These are phyloP conservation scores for Astreopora myriophthalma DNA, from an alignment of 64 coral and sea anemone genomes.

Conservation along the genomic window DNA sequence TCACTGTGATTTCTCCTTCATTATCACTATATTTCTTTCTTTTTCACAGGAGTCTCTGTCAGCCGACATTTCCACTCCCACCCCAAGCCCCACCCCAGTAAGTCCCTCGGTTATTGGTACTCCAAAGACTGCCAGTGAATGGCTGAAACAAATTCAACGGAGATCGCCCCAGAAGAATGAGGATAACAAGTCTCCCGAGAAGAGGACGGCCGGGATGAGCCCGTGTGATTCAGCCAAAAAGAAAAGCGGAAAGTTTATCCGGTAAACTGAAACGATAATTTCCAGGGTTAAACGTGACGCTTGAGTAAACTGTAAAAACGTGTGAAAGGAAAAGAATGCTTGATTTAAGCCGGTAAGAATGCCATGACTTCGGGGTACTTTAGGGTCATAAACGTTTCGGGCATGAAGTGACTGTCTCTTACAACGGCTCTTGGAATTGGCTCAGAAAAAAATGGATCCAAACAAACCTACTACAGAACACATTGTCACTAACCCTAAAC, in stretches of 20 bases:
- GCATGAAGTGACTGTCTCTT: no score
- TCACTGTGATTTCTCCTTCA: background rate
- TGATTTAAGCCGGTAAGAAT: no score
- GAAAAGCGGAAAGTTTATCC: constrained; percentile 82
- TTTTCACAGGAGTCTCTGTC: constrained; percentile 34
- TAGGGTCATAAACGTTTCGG: no score
- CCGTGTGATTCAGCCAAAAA: constrained; percentile 81
- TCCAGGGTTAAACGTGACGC: no score
- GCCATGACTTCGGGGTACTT: no score
- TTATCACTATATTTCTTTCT: background rate
- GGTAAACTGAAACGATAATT: constrained; percentile 26
- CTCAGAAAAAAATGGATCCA: no score
- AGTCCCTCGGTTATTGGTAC: background rate
- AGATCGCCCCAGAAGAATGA: constrained; percentile 5
- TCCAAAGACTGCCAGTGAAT: constrained; percentile 69
- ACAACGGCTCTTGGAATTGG: no score
- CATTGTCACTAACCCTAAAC: no score
- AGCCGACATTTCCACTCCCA: constrained; percentile 43
- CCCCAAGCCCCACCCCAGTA: constrained; percentile 47
- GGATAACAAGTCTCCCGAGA: constrained; percentile 1
- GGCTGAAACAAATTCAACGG: constrained; percentile 75
- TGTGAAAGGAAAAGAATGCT: no score
- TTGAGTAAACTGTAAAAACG: background rate
- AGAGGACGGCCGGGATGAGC: background rate
- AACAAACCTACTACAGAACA: no score